Percentiles rank a stretch among this genome's conserved stretches.
phyloP scores from a whole-genome alignment of 2,113 vertebrate species.

The Cynopterus brachyotis region DNA sequence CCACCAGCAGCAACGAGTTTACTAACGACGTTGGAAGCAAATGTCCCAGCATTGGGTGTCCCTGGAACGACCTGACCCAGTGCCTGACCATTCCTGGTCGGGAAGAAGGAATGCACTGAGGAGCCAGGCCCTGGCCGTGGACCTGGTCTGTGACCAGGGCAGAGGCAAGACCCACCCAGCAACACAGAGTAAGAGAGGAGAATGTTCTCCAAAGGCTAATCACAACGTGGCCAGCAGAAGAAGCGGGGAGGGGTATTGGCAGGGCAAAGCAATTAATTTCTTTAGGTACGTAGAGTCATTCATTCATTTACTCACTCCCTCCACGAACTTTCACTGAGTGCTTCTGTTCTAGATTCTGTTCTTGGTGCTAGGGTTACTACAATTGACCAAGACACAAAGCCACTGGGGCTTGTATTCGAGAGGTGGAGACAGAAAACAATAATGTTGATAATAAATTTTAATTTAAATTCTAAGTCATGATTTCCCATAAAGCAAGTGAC shows the following conservation, averaged over 20 bases:
- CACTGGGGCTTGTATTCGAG: not conserved
- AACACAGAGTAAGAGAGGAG: not conserved
- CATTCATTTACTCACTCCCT: not conserved
- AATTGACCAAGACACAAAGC: not conserved
- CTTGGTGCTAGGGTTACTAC: not conserved
- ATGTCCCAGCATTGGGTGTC: not conserved
- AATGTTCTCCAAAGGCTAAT: not conserved
- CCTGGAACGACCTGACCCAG: not conserved
- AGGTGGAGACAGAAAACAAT: not conserved
- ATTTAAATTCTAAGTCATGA: not conserved
- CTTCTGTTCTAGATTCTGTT: not conserved
- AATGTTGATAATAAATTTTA: not conserved
- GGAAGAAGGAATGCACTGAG: not conserved
- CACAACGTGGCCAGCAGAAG: not conserved
- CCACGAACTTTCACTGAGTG: fast-evolving
- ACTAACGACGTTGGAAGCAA: not conserved
- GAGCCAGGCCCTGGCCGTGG: not conserved
- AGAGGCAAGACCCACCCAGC: not conserved
- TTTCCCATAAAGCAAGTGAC: slow-evolving; percentile 12
- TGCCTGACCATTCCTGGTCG: not conserved
- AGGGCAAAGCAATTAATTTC: not conserved
- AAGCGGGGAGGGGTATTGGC: fast-evolving
- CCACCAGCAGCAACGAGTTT: not conserved
- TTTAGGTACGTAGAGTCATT: not conserved
- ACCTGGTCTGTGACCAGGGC: not conserved